Evolutionary conservation across 2,797 vertebrate genomes (phyloP).

Genomic region (Sebastes steindachneri): DNA sequence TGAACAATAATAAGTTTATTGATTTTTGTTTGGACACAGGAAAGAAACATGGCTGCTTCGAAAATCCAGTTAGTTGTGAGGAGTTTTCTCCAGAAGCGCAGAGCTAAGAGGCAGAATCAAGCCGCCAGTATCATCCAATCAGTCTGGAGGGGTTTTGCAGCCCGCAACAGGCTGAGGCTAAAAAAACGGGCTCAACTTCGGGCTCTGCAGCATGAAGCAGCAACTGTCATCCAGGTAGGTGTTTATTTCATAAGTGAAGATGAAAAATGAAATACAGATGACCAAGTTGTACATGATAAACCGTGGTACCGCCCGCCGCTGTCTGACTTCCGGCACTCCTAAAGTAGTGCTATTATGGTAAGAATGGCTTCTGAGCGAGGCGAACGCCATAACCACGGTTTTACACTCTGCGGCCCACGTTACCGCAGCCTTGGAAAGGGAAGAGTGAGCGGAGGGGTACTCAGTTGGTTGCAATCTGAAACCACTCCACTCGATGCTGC

Average conservation of each 20-base stretch:
- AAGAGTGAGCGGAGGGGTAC: no score
- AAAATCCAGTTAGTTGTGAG: slow-evolving; percentile 83
- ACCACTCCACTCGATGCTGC: no score
- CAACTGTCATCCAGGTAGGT: slow-evolving; percentile 88
- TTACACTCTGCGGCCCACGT: no score
- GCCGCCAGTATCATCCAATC: slow-evolving; percentile 87
- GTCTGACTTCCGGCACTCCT: no score
- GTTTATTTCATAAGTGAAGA: background rate
- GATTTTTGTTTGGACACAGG: slow-evolving; percentile 70
- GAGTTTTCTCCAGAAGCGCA: slow-evolving; percentile 79
- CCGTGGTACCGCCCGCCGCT: no score
- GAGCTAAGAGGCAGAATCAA: slow-evolving; percentile 57
- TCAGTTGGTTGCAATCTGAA: no score
- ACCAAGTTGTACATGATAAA: background rate
- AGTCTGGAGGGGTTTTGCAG: slow-evolving; percentile 83
- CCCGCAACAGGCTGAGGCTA: slow-evolving; percentile 70
- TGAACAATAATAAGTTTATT: background rate
- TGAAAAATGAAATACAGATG: background rate
- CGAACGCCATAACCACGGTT: no score
- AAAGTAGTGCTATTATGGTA: no score
- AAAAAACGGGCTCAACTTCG: slow-evolving; percentile 73
- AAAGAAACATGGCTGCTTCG: slow-evolving; percentile 83
- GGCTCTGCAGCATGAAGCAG: slow-evolving; percentile 78
- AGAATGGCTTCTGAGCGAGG: no score
- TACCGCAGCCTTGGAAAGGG: no score